A percentile compares a stretch with the other conserved stretches of the same genome.
These are phyloP conservation scores for Apodemus speciosus DNA, from an alignment of 2,113 vertebrate genomes.

Conservation along the genomic window DNA sequence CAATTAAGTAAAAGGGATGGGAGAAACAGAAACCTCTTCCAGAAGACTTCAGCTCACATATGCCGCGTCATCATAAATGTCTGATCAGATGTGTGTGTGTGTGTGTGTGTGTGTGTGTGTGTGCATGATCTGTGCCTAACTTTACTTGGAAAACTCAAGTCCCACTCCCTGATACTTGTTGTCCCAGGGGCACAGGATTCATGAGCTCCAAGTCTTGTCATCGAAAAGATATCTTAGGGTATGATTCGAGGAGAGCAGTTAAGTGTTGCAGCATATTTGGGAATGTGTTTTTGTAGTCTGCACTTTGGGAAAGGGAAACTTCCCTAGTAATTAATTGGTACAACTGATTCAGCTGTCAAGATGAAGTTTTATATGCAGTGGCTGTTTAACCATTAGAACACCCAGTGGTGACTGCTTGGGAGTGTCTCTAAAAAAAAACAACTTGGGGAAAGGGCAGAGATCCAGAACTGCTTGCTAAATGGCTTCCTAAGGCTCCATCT, in stretches of 20 bases:
- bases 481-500: background rate
- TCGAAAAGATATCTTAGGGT: constrained; percentile 57
- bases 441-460: constrained; percentile 43
- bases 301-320: constrained; percentile 53
- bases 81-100: constrained; percentile 32
- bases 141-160: background rate
- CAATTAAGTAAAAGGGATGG: constrained; percentile 68
- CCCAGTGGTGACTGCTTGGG: constrained; percentile 52
- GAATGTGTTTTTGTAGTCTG: constrained; percentile 64
- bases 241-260: constrained; percentile 64
- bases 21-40: background rate
- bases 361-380: constrained; percentile 68
- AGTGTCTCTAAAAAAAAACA: constrained; percentile 46
- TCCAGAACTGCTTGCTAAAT: constrained; percentile 20
- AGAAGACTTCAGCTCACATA: constrained; percentile 29
- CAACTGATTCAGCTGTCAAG: constrained; percentile 74
- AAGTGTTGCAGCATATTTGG: constrained; percentile 62
- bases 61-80: constrained; percentile 39
- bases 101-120: background rate
- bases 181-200: constrained; percentile 54
- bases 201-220: constrained; percentile 61
- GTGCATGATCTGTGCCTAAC: background rate
- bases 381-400: constrained; percentile 62
- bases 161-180: background rate
- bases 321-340: constrained; percentile 76